Evolutionary conservation across 2,888 invertebrate genomes (phyloP), one percentile per base, ranked within the genome.

Genomic region (Nephrocerus scutellatus): DNA sequence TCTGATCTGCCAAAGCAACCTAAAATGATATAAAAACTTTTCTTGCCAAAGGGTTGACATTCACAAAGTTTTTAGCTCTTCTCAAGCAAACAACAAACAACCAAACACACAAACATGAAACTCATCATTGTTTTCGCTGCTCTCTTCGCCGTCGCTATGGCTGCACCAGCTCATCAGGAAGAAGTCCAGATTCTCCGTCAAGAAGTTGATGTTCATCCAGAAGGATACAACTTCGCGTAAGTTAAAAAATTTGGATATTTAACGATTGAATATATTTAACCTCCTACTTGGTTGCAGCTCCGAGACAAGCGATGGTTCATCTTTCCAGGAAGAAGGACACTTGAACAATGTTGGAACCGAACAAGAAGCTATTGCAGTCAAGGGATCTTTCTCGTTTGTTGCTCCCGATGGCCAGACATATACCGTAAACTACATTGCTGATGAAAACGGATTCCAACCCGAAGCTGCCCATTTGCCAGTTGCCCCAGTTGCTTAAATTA

Each of bases 121-220:
- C 54, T 54, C 53, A 50, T 52, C 42, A 51, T 56, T 35, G 51
- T 55, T 35, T 47, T 60, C 41, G 56, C 56, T 47, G 56, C 55
- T 37, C 43, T 58, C 37, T 44, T 57, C 33, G 59, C 53, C 36
- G 55, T 55, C 33, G 62, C 52, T 20, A 44, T 55, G 41, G 60
- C 59, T 20, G 63, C 62, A 23, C 62, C 62, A 25, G 54, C 63
- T 18, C 58, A 57, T 40, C 22, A 8, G 7, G 47, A 53, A 57
- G 75, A 78, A 51, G 79, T 76, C 3, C 73, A 74, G 54, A 71
- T 80, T n/a, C 14, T 10, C 5, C 71, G 72, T 39, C 74, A 75
- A 49, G 76, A 77, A 18, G 63, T 66, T 42, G 72, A 77, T 57
- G 49, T 53, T 6, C 43, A 46, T n/a, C 51, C 52, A 15, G 50